Evolutionary conservation across 2,113 vertebrate species (phyloP).

Genomic region (Nipponia nippon): DNA sequence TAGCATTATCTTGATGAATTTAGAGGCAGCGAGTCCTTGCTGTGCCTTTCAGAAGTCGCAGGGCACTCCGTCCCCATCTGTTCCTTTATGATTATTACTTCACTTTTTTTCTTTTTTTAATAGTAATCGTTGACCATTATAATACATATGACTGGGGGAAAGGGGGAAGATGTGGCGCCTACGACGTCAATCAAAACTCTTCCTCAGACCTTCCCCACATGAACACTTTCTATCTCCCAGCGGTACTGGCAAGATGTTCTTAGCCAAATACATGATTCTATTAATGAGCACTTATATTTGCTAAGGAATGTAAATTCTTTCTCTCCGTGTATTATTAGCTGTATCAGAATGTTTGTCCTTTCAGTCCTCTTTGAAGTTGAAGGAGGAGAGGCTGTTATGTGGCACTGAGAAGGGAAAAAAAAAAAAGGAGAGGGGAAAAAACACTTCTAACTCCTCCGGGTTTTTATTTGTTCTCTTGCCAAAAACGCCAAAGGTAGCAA

Average conservation of each 20-base stretch:
- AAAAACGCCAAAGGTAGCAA: not conserved
- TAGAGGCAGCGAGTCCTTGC: constrained; percentile 27
- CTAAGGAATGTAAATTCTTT: constrained; percentile 35
- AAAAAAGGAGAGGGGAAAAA: not conserved
- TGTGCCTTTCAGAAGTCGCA: constrained; percentile 43
- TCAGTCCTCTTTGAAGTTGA: constrained; percentile 38
- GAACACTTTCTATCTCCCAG: constrained; percentile 10
- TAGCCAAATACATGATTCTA: constrained; percentile 56
- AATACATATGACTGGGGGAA: not conserved
- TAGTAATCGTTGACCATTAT: constrained; percentile 23
- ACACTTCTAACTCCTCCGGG: not conserved
- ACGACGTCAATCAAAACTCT: constrained; percentile 41
- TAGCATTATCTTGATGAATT: constrained; percentile 14
- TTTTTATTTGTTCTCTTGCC: constrained; percentile 18
- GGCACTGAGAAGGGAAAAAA: not conserved
- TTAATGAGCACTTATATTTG: constrained; percentile 66
- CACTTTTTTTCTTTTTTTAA: not conserved
- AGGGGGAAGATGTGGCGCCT: not conserved
- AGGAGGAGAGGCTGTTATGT: constrained; percentile 13
- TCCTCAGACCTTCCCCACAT: not conserved
- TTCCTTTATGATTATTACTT: constrained; percentile 28
- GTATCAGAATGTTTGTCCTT: constrained; percentile 55
- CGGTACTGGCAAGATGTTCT: constrained; percentile 48
- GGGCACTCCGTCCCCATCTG: constrained; percentile 40
- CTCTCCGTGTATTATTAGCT: constrained; percentile 33